Conservation (phyloP, 2,113 vertebrate genomes). For the Pelecanoides urinatrix region DNA sequence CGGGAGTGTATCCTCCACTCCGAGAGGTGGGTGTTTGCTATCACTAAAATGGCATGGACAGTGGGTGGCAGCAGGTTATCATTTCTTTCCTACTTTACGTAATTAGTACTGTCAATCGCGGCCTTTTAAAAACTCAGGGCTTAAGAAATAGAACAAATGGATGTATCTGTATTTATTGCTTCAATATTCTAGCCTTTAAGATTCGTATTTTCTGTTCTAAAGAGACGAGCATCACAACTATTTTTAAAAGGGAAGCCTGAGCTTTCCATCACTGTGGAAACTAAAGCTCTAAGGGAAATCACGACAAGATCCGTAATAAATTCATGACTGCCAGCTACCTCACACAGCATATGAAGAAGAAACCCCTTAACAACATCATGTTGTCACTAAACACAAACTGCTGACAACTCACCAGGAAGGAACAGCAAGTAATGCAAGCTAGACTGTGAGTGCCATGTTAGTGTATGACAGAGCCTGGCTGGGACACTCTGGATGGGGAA, state of each 20-base stretch:
- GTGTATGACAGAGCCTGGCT: accelerated
- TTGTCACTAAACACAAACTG: neutral
- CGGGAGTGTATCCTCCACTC: neutral
- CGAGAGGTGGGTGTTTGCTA: neutral
- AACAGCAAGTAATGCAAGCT: neutral
- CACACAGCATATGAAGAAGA: neutral
- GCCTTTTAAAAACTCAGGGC: neutral
- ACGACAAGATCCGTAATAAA: neutral
- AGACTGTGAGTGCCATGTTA: neutral
- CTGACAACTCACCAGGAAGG: neutral
- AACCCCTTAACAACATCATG: neutral
- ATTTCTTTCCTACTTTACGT: neutral
- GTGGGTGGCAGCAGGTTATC: conserved; percentile 35
- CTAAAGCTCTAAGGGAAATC: conserved; percentile 5
- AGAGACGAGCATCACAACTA: neutral
- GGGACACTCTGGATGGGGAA: neutral
- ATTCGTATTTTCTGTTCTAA: neutral
- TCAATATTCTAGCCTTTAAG: neutral
- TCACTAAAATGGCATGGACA: neutral
- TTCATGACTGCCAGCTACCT: neutral
- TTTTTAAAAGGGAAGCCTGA: neutral
- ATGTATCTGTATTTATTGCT: neutral
- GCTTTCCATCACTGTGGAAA: neutral
- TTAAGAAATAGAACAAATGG: neutral
- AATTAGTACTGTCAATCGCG: neutral